These are phyloP conservation scores for Struthio camelus DNA, from an alignment of 2,113 vertebrate genomes.

Conservation along the genomic window DNA sequence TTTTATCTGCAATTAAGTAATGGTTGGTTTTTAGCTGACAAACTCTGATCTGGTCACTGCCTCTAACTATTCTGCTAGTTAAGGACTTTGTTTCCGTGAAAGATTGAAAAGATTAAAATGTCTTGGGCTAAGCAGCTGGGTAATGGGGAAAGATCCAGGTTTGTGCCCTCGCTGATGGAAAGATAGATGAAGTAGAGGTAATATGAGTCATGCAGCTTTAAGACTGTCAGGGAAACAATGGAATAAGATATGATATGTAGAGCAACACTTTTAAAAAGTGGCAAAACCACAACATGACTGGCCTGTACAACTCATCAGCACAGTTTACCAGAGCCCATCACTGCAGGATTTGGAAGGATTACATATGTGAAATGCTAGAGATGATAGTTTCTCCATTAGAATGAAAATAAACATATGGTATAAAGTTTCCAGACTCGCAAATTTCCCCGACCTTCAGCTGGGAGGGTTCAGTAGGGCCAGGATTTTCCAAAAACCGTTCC, in stretches of 20 bases:
- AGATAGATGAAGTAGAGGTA: not conserved
- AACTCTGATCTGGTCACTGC: not conserved
- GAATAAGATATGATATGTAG: not conserved
- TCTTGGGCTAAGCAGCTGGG: rapidly evolving
- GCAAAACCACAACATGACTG: conserved; percentile 1
- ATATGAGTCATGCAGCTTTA: not conserved
- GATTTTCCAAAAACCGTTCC: conserved; percentile 41
- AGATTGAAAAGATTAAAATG: not conserved
- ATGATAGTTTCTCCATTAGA: conserved; percentile 18
- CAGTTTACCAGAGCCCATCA: conserved; percentile 8
- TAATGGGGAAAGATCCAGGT: not conserved
- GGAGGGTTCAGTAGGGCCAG: conserved; percentile 1
- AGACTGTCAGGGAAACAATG: not conserved
- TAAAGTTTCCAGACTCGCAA: conserved; percentile 38
- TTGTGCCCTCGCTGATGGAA: not conserved
- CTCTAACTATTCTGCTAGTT: not conserved
- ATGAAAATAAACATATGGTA: conserved; percentile 43
- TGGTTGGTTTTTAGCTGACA: not conserved
- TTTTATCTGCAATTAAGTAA: not conserved
- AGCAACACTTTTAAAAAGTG: not conserved
- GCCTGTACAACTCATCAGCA: conserved; percentile 42
- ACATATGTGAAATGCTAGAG: conserved; percentile 15
- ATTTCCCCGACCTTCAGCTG: conserved; percentile 41
- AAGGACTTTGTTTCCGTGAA: not conserved
- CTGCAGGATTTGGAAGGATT: conserved; percentile 20